Base-by-base conservation (phyloP, 2,113 vertebrate genomes). In the Poeciliopsis occidentalis region DNA sequence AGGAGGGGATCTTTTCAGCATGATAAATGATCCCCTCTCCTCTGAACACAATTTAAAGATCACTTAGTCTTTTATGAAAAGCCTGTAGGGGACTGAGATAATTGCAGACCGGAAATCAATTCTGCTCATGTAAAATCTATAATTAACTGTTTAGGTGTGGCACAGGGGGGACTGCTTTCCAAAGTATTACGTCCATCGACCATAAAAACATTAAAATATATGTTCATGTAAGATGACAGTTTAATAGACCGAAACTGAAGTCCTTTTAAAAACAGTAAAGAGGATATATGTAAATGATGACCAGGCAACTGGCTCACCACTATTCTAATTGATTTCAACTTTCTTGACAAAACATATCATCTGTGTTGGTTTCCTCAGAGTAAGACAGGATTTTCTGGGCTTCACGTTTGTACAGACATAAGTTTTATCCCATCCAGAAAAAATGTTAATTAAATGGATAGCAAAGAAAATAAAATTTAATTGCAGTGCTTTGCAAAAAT, bases 1-100 rank as follows among this genome's bases (percentile, higher is more conserved):
- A 72, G 61, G 47, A 37, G 76, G 30, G 73, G 64, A 67, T 85
- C 32, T 71, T 86, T 86, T 92, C 37, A 80, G 81, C 75, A 64
- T 79, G 83, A 92, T 85, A 72, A 89, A 91, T 80, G 69, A 61
- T 69, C 71, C 79, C 79, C 41, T 77, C 80, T 85, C 31, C 27
- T 61, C 62, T 37, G 60, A 87, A 69, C 64, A 82, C 82, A 71
- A 85, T 85, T 80, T 80, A 82, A 71, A 87, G 88, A 85, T 87
- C 61, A 87, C 85, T 87, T 77, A 81, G 78, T 65, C 31, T 68
- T 57, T 76, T 41, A 85, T 78, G 74, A 85, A 79, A 68, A 60
- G 67, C 44, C 79, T 82, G 79, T 66, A 72, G 64, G 76, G 54
- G 44, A 57, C 57, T 69, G 68, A 66, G 34, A 76, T 83, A 88